phyloP scores from a whole-genome alignment of 1,140 invertebrate species.

The Lutraria rhynchaena region DNA sequence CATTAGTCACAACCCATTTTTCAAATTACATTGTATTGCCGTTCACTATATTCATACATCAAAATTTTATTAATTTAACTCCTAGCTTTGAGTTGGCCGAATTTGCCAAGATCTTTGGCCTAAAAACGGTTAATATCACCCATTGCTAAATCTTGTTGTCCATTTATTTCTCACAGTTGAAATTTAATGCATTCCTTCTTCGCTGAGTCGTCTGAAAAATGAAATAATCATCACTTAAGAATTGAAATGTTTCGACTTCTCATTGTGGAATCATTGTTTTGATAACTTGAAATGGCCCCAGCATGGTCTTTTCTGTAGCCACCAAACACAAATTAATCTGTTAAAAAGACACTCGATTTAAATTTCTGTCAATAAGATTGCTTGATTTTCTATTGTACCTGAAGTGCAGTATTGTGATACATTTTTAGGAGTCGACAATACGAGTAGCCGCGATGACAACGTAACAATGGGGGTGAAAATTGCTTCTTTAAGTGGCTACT shows the following conservation, averaged over 20 bases:
- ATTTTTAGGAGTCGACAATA: background rate
- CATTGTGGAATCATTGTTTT: slow-evolving; percentile 29
- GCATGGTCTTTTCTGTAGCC: background rate
- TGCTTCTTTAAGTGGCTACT: slow-evolving; percentile 8
- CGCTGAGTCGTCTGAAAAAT: background rate
- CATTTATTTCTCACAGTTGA: background rate
- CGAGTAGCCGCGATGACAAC: slow-evolving; percentile 20
- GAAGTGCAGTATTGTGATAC: background rate
- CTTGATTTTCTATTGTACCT: too few relatives aligned
- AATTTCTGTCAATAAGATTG: slow-evolving; percentile 1
- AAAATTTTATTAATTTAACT: too few relatives aligned
- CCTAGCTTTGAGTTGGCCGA: too few relatives aligned
- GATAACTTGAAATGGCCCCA: slow-evolving; percentile 21
- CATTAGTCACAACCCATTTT: too few relatives aligned
- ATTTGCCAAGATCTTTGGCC: too few relatives aligned
- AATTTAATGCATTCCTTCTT: slow-evolving; percentile 22
- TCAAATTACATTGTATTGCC: too few relatives aligned
- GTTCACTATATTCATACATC: too few relatives aligned
- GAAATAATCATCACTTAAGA: slow-evolving; percentile 35
- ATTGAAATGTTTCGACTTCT: slow-evolving; percentile 16
- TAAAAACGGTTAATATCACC: too few relatives aligned
- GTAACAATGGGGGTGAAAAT: slow-evolving; percentile 36
- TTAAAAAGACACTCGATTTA: slow-evolving; percentile 39
- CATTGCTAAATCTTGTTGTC: too few relatives aligned
- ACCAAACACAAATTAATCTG: slow-evolving; percentile 34